Conservation (phyloP, 1,140 invertebrate genomes). For the Hirudo medicinalis region DNA sequence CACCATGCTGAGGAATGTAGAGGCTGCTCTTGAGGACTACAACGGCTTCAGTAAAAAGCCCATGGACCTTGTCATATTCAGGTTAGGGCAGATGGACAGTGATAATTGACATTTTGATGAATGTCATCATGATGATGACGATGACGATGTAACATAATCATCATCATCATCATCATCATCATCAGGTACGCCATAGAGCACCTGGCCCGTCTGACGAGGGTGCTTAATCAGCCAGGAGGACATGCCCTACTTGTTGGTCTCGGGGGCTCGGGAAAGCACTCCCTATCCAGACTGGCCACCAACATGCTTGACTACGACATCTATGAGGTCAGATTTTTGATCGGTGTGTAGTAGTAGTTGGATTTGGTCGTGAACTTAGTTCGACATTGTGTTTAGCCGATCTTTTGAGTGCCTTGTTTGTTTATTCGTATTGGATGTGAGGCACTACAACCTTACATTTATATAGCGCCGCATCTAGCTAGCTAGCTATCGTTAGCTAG, state of each 20-base stretch:
- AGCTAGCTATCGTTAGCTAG: no score
- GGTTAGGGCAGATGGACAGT: conserved; percentile 41
- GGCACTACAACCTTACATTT: no score
- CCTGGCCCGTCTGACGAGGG: conserved; percentile 41
- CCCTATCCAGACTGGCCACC: conserved; percentile 39
- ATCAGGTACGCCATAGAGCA: conserved; percentile 43
- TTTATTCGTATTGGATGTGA: no score
- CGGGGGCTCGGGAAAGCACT: conserved; percentile 42
- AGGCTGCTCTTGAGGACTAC: conserved; percentile 76
- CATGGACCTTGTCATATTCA: conserved; percentile 88
- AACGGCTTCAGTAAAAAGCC: conserved; percentile 94
- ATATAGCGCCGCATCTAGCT: no score
- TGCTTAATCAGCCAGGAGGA: conserved; percentile 41
- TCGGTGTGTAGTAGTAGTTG: no score
- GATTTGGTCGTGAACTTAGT: no score
- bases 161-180: neutral
- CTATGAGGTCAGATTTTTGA: conserved; percentile 34
- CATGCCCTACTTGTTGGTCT: conserved; percentile 42
- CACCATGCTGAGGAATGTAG: conserved; percentile 66
- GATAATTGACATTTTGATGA: neutral
- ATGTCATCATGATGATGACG: neutral
- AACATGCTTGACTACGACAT: conserved; percentile 43
- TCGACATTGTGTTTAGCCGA: no score
- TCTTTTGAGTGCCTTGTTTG: no score
- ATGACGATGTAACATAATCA: neutral